A percentile compares a stretch with the other conserved stretches of the same genome.
Conservation (phyloP, 2,888 invertebrate genomes). For the Agrochola macilenta region DNA sequence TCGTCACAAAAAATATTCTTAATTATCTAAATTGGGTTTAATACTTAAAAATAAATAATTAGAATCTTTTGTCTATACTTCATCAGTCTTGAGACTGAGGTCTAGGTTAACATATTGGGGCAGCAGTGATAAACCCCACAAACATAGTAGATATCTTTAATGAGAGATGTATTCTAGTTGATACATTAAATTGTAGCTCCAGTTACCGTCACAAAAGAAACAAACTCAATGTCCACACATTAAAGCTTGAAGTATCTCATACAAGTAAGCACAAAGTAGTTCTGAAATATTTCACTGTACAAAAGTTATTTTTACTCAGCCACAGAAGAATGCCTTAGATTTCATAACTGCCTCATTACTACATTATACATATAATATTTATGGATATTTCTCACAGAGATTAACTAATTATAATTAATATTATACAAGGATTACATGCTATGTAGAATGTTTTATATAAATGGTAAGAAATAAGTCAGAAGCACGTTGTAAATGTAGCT, state of each 20-base stretch:
- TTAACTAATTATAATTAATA: constrained; percentile 54
- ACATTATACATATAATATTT: constrained; percentile 63
- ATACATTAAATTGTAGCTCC: constrained; percentile 38
- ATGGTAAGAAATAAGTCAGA: constrained; percentile 50
- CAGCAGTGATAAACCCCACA: constrained; percentile 55
- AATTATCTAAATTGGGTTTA: constrained; percentile 56
- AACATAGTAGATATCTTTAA: constrained; percentile 45
- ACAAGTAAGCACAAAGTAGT: constrained; percentile 55
- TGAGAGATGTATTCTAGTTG: constrained; percentile 40
- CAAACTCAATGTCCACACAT: constrained; percentile 35
- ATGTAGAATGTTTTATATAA: constrained; percentile 50
- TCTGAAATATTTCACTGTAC: constrained; percentile 61
- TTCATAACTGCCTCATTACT: constrained; percentile 60
- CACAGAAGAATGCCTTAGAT: constrained; percentile 56
- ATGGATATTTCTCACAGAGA: constrained; percentile 68
- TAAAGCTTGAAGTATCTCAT: constrained; percentile 53
- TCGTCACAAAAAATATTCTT: constrained; percentile 43
- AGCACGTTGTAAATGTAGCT: constrained; percentile 29
- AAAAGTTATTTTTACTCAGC: constrained; percentile 58
- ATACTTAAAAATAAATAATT: constrained; percentile 67
- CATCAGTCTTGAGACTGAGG: constrained; percentile 57
- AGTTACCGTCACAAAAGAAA: constrained; percentile 34
- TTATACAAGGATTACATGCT: constrained; percentile 60
- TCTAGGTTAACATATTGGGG: constrained; percentile 34
- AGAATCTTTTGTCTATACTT: constrained; percentile 58